phyloP scores from a whole-genome alignment of 1,140 invertebrate genomes.

The Tetramorium simillimum region DNA sequence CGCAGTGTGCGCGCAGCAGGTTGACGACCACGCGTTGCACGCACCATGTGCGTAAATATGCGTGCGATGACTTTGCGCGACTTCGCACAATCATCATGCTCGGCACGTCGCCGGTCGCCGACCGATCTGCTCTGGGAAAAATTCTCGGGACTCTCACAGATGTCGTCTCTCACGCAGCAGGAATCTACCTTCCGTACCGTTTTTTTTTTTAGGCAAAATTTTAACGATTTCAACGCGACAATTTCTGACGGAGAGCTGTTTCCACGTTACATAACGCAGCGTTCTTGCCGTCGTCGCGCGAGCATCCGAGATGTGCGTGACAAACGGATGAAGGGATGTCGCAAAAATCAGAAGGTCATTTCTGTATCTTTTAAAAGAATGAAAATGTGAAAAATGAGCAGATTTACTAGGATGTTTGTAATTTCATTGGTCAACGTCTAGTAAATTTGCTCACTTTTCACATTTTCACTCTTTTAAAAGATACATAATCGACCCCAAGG shows the following conservation, averaged over 20 bases:
- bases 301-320: background rate
- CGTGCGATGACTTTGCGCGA: constrained; percentile 9
- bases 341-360: background rate
- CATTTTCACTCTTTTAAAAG: too few relatives aligned
- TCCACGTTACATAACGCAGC: background rate
- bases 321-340: background rate
- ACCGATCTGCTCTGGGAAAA: background rate
- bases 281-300: background rate
- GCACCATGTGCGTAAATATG: constrained; percentile 17
- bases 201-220: background rate
- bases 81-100: constrained; percentile 17
- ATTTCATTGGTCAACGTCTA: too few relatives aligned
- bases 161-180: background rate
- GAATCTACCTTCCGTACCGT: background rate
- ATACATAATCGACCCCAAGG: too few relatives aligned
- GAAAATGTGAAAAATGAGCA: too few relatives aligned
- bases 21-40: constrained; percentile 8
- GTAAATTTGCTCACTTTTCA: too few relatives aligned
- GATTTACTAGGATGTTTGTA: too few relatives aligned
- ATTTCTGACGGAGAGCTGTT: background rate
- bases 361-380: too few relatives aligned
- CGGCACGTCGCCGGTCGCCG: background rate
- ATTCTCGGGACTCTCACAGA: background rate
- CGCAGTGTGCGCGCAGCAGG: background rate
- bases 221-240: background rate